Base-by-base conservation (phyloP, 2,113 vertebrate species). In the Caranx melampygus region DNA sequence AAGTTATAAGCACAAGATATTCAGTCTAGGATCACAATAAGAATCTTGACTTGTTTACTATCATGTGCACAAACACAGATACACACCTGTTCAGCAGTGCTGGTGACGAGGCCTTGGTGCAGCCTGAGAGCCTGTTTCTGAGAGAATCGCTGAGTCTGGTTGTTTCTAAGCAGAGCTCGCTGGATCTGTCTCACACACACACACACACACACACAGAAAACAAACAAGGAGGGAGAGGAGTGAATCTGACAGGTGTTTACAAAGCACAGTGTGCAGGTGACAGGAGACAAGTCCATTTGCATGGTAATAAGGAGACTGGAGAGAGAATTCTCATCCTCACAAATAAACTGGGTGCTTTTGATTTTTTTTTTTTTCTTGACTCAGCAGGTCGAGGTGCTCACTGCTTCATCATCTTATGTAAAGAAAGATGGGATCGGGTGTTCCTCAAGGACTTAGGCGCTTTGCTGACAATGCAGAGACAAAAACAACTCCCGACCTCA, bases 71-170 rank as follows among this genome's bases (percentile, higher is more conserved):
- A 78, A 87, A 90, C 0, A 94, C 89, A 90, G 16, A 94, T 94
- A 0, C 94, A 81, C 89, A 96, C 96, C 95, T 95, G 96, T 92
- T 97, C 96, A 5, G 96, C 96, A 11, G 96, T 96, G 94, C 96
- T 97, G 93, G 95, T 96, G 89, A 96, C 95, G 49, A 97, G 93
- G 70, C 96, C 96, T 66, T 97, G 96, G 84, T 97, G 95, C 74
- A 97, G 93, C 34, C 96, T 87, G 55, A 97, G 94, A 37, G 96
- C 96, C 90, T 97, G 96, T 45, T 96, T 96, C 92, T 97, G 96
- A 18, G 96, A 96, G 83, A 95, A 95, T 2, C 95, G 94, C 85
- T 96, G 95, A 7, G 96, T 96, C 83, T 97, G 96, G 90, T 96
- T 96, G 86, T 97, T 97, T 86, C 96, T 94, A 74, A 97, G 94